These are phyloP conservation scores for Archips xylosteana DNA, from an alignment of 2,888 invertebrate species.

Conservation along the genomic window DNA sequence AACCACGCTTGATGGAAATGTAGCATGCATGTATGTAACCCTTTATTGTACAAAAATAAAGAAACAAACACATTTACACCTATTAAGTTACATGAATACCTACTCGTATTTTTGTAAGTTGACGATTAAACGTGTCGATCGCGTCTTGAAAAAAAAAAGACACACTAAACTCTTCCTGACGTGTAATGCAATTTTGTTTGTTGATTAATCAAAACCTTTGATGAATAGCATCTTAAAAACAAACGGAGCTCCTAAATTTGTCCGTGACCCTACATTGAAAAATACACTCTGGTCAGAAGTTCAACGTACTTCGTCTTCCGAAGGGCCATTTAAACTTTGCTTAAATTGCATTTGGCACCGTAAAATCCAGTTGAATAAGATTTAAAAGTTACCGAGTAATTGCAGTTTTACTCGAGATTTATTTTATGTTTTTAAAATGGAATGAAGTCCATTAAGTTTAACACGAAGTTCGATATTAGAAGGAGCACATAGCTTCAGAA, in stretches of 20 bases:
- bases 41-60: too few relatives aligned
- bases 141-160: too few relatives aligned
- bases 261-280: slow-evolving; percentile 10
- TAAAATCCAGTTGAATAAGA: slow-evolving; percentile 32
- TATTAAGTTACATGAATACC: too few relatives aligned
- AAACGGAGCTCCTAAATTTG: background rate
- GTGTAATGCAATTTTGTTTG: background rate
- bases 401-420: slow-evolving; percentile 23
- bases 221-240: background rate
- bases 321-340: slow-evolving; percentile 38
- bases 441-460: background rate
- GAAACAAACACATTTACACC: too few relatives aligned
- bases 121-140: too few relatives aligned
- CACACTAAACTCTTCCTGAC: too few relatives aligned
- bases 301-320: slow-evolving; percentile 17
- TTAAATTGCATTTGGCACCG: slow-evolving; percentile 34
- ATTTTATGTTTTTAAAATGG: slow-evolving; percentile 3
- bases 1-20: too few relatives aligned
- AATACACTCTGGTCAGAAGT: slow-evolving; percentile 28
- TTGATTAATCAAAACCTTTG: background rate
- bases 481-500: too few relatives aligned
- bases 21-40: too few relatives aligned
- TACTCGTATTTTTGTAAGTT: too few relatives aligned
- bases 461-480: too few relatives aligned
- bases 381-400: slow-evolving; percentile 29